A percentile compares a stretch with the other conserved stretches of the same genome.
phyloP scores from a whole-genome alignment of 2,797 vertebrate genomes.

The Coreius guichenoti region DNA sequence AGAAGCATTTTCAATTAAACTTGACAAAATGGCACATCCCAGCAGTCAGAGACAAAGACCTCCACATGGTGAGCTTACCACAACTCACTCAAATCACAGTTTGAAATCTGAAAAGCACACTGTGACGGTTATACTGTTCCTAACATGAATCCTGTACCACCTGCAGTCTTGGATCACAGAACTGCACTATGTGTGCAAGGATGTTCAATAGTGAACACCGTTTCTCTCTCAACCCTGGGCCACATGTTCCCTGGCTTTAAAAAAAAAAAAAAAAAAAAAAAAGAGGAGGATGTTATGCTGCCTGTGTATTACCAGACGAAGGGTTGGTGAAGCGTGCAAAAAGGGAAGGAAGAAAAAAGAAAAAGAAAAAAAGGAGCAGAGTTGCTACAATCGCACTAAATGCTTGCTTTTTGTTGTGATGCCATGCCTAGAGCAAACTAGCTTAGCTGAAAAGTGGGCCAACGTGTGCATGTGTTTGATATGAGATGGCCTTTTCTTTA shows the following conservation, averaged over 20 bases:
- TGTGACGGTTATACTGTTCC: constrained; percentile 26
- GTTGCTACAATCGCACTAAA: constrained; percentile 23
- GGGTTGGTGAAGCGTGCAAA: constrained; percentile 72
- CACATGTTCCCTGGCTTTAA: constrained; percentile 51
- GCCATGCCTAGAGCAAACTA: constrained; percentile 16
- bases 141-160: constrained; percentile 71
- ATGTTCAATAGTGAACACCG: constrained; percentile 26
- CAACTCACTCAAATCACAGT: background rate
- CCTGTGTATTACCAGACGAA: constrained; percentile 66
- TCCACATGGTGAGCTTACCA: constrained; percentile 22
- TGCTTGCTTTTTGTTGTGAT: background rate
- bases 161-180: constrained; percentile 70
- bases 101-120: constrained; percentile 20
- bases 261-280: too few relatives aligned
- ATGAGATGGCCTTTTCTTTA: constrained; percentile 38
- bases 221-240: constrained; percentile 51
- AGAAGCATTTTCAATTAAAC: constrained; percentile 73
- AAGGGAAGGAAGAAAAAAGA: background rate
- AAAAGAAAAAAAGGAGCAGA: constrained; percentile 13
- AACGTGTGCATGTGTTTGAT: constrained; percentile 41
- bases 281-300: constrained; percentile 34
- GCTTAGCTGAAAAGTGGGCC: constrained; percentile 41
- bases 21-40: constrained; percentile 71
- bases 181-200: background rate
- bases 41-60: background rate